Evolutionary conservation across 2,888 invertebrate species (phyloP).

Genomic region (Papilio protenor): DNA sequence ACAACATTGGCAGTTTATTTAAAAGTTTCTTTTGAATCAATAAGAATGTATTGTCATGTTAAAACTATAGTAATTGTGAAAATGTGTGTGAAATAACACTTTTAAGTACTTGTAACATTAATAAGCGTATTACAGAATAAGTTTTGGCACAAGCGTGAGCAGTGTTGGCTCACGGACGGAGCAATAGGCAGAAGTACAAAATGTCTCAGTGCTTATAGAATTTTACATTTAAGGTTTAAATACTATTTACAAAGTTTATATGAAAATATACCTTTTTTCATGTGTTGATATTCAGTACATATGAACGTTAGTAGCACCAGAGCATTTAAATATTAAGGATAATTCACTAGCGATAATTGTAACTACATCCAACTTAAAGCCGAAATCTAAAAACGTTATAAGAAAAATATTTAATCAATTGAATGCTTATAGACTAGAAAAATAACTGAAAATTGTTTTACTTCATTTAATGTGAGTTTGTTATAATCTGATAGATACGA

Average conservation of each 20-base stretch:
- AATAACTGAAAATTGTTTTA: neutral
- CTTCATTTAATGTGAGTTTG: neutral
- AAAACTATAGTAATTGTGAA: too few species aligned
- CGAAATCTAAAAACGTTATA: neutral
- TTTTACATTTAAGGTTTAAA: neutral
- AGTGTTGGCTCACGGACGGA: conserved; percentile 53
- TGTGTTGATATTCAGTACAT: neutral
- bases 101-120: neutral
- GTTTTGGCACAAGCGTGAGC: conserved; percentile 60
- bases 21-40: too few species aligned
- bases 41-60: too few species aligned
- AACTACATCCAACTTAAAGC: neutral
- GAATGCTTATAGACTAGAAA: conserved; percentile 12
- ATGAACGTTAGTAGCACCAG: neutral
- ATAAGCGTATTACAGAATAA: conserved; percentile 32
- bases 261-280: neutral
- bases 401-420: neutral
- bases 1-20: neutral
- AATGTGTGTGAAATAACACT: neutral
- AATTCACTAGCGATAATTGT: neutral
- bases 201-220: neutral
- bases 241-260: conserved; percentile 11
- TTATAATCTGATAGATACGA: neutral
- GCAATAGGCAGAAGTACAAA: conserved; percentile 34
- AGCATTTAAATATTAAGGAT: neutral